phyloP scores from a whole-genome alignment of 2,113 vertebrate genomes.

The Sylvicapra grimmia region DNA sequence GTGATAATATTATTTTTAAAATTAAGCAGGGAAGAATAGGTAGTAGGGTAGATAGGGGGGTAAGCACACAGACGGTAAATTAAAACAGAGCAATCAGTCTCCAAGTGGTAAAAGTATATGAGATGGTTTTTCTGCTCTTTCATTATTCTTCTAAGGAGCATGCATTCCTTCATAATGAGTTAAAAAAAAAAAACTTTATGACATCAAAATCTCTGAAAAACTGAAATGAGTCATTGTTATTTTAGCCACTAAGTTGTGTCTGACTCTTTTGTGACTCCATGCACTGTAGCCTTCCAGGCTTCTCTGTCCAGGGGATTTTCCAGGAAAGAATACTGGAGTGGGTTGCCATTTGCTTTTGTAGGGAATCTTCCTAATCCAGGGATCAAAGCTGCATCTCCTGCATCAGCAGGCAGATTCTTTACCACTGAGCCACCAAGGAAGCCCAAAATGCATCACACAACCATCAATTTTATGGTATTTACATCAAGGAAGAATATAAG shows the following conservation, averaged over 20 bases:
- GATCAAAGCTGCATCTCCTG: background rate
- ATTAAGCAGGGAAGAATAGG: background rate
- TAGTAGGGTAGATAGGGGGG: background rate
- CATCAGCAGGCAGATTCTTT: background rate
- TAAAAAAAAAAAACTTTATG: background rate
- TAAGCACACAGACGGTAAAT: background rate
- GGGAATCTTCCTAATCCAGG: background rate
- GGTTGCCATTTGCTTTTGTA: background rate
- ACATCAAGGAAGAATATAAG: background rate
- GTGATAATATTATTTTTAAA: conserved; percentile 11
- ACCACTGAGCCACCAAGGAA: background rate
- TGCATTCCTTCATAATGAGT: background rate
- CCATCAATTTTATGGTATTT: background rate
- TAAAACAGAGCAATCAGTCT: background rate
- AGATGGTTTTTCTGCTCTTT: background rate
- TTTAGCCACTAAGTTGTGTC: background rate
- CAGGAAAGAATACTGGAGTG: background rate
- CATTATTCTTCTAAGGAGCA: background rate
- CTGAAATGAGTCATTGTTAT: background rate
- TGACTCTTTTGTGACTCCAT: background rate
- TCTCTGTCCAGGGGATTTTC: background rate
- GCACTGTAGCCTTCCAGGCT: background rate
- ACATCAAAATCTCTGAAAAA: background rate
- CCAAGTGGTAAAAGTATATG: background rate
- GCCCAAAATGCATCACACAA: background rate